These are phyloP conservation scores for Petromus typicus DNA, from an alignment of 2,113 vertebrate genomes.

Conservation along the genomic window DNA sequence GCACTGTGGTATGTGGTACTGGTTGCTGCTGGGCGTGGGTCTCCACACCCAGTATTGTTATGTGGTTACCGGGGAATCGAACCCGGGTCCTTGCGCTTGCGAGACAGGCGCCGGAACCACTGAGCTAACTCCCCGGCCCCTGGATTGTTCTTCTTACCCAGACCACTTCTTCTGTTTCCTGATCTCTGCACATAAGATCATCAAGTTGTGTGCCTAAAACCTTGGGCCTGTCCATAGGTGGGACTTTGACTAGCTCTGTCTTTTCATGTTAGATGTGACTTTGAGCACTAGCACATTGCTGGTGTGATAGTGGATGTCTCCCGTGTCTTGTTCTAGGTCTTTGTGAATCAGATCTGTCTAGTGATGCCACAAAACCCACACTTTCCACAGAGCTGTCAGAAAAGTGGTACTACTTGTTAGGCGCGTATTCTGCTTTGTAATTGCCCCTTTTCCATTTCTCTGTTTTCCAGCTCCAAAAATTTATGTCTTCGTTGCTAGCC, in stretches of 20 bases:
- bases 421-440: not conserved
- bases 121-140: too few relatives aligned
- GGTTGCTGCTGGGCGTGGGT: too few relatives aligned
- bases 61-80: too few relatives aligned
- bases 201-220: not conserved
- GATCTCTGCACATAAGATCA: not conserved
- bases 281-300: not conserved
- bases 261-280: not conserved
- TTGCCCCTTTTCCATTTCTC: not conserved
- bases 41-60: too few relatives aligned
- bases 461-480: not conserved
- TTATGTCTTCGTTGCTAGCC: conserved; percentile 1
- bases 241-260: not conserved
- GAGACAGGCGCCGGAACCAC: too few relatives aligned
- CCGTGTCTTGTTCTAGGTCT: not conserved
- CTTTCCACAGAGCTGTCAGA: not conserved
- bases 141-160: not conserved
- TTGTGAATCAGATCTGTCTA: not conserved
- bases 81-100: too few relatives aligned
- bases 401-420: not conserved
- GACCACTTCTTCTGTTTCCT: not conserved
- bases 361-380: not conserved
- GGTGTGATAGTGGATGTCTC: not conserved
- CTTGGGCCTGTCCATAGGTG: not conserved
- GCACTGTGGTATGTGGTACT: not conserved